Evolutionary conservation across 2,113 vertebrate genomes (phyloP), one percentile per base, ranked within the genome.

Genomic region (Gallinago media): DNA sequence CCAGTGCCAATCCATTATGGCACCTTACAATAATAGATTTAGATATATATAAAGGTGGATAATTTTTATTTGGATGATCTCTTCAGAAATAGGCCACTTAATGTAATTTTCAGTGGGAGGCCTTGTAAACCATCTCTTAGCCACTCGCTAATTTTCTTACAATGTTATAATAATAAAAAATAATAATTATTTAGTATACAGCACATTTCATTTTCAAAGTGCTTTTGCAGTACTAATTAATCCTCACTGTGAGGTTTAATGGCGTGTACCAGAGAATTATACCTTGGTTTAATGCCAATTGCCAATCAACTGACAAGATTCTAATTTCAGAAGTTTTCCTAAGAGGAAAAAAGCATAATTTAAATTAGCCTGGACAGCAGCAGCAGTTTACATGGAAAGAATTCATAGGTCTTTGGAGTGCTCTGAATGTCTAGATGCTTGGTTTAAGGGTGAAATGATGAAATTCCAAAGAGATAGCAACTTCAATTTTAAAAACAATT

Each of bases 221-320:
- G 89, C 85, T 97, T 94, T 94, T 93, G 72, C 85, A 63, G 56
- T 95, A 88, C 91, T 96, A 97, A 97, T 97, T 97, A 97, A 95
- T 95, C 94, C 95, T 96, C 76, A 90, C 94, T 94, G 93, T 90
- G 92, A 92, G 59, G 85, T 96, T 97, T 96, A 97, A 97, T 96
- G 95, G 94, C 0, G 86, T 66, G 74, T 97, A 83, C 88, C 77
- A 96, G 89, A 93, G 92, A 94, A 96, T 97, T 96, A 93, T 96
- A 85, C 54, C 72, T 76, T 97, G 96, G 96, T 95, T 91, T 63
- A 46, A 58, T 56, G 94, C 95, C 97, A 97, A 47, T 96, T 96
- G 89, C 81, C 94, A 94, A 94, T 95, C 94, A 96, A 85, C 92
- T 87, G 85, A 89, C 83, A 80, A 89, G 63, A 84, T 93, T 95